Base-by-base conservation (phyloP, 2,888 invertebrate genomes). In the Platycheirus albimanus region DNA sequence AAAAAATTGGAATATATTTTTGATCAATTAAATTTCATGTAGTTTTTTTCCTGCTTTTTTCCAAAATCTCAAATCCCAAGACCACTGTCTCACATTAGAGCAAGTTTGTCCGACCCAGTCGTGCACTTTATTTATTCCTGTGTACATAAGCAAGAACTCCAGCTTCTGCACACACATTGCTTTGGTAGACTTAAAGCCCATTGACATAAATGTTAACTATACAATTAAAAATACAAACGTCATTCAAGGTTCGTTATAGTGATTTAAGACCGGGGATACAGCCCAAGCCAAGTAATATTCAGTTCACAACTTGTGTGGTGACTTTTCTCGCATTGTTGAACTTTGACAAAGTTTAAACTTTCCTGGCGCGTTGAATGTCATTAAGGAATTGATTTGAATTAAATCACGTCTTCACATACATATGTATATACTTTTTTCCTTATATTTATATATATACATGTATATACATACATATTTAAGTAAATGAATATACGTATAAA, bases 201-300 rank as follows among this genome's bases (percentile, higher is more conserved):
- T 67, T 66, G 38, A 58, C 75, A 67, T 75, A 41, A 75, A 75
- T 75, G 67, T 75, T 67, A 58, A 75, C 75, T 67, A 67, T 43
- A 43, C 71, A 77, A 71, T 77, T 63, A 77, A 77, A 49, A 64
- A 33, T 52, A 58, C 58, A 58, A 69, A 66, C 51, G 43, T 45
- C 61, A 30, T 63, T 76, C 49, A 56, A 19, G 20, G 47, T 24
- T 36, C 36, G 63, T 64, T 71, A 13, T 36, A 20, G 15, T 17
- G 30, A 11, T 11, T 6, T 15, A 8, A 28, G 11, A 71, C 47
- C 64, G 36, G 41, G 3, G 3, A 24, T 24, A 33, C 5, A n/a
- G n/a, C n/a, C n/a, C n/a, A 4, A 33, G 7, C 5, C 8, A 8
- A 33, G 51, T 45, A 41, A 41, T 45, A 58, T 71, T 72, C 72